Evolutionary conservation across 2,797 vertebrate genomes (phyloP), one percentile per base, ranked within the genome.

Genomic region (Hippoglossus hippoglossus): DNA sequence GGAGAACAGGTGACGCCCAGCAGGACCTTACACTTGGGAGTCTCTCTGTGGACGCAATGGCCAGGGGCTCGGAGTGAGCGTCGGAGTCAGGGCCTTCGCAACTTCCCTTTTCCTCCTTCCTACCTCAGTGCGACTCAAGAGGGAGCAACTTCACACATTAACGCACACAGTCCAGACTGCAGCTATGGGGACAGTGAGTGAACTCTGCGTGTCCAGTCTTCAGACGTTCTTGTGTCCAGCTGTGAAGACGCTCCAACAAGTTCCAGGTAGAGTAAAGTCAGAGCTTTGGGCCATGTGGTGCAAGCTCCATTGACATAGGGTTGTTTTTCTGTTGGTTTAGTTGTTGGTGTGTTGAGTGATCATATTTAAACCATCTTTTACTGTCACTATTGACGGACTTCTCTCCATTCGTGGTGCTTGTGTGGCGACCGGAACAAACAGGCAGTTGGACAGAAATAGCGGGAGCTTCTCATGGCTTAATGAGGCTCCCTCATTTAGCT

Each of bases 151-250:
- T 16, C 3, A 12, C 6, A 12, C 1, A 52, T 63, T 21, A 1
- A 19, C 18, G 16, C 41, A 16, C 41, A 5, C 41, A 44, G 41
- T 3, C 31, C 59, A 24, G 58, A 1, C n/a, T 53, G 65, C 39
- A 65, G 55, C 69, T 4, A 97, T 97, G 96, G 96, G 95, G 83
- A 95, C 95, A 0, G 95, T 97, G 86, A 94, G 90, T 52, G 94
- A 96, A 84, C 95, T 97, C 10, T 97, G 96, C n/a, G 92, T 95
- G 73, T 96, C 96, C 87, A 97, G 95, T 81, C 93, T 96, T 81
- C 95, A 96, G 89, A 94, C 94, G 1, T 96, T 97, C 85, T 75
- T 97, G 80, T 95, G 92, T 88, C 94, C 95, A n/a, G 90, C 92
- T 3, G 84, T 92, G 76, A 80, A 84, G 55, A 15, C 72, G 4